Evolutionary conservation across 2,888 invertebrate genomes (phyloP).

Genomic region (Eupithecia subumbrata): DNA sequence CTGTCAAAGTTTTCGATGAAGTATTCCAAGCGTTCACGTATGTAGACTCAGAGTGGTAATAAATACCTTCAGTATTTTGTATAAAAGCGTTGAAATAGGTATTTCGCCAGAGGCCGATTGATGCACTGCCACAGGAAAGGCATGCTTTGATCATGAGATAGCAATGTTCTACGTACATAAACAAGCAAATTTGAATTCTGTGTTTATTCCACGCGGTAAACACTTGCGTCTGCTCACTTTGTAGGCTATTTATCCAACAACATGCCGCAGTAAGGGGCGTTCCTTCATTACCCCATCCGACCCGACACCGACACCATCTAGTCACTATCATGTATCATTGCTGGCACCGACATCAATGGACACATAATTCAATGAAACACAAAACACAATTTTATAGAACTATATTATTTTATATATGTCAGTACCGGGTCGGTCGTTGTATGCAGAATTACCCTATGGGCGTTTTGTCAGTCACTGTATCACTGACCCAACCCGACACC

Average conservation of each 20-base stretch:
- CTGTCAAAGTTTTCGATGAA: constrained; percentile 19
- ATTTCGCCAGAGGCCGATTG: neutral
- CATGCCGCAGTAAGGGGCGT: constrained; percentile 29
- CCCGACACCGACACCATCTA: neutral
- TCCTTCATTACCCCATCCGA: neutral
- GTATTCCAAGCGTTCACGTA: neutral
- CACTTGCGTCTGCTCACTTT: constrained; percentile 32
- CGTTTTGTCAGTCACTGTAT: no score
- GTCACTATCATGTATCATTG: no score
- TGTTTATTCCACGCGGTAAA: constrained; percentile 27
- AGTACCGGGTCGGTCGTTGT: no score
- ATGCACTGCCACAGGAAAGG: neutral
- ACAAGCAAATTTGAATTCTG: constrained; percentile 15
- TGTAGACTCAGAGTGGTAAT: no score
- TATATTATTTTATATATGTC: no score
- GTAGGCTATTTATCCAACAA: constrained; percentile 27
- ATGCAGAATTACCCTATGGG: no score
- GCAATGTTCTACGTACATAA: constrained; percentile 8
- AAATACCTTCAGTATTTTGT: neutral
- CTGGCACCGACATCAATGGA: no score
- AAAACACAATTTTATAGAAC: no score
- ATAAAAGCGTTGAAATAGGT: neutral
- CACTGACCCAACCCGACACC: no score
- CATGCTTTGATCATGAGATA: constrained; percentile 12
- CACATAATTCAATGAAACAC: no score